A percentile compares a stretch with the other conserved stretches of the same genome.
Evolutionary conservation across 1,140 invertebrate species (phyloP).

Genomic region (Drosophila guanche): DNA sequence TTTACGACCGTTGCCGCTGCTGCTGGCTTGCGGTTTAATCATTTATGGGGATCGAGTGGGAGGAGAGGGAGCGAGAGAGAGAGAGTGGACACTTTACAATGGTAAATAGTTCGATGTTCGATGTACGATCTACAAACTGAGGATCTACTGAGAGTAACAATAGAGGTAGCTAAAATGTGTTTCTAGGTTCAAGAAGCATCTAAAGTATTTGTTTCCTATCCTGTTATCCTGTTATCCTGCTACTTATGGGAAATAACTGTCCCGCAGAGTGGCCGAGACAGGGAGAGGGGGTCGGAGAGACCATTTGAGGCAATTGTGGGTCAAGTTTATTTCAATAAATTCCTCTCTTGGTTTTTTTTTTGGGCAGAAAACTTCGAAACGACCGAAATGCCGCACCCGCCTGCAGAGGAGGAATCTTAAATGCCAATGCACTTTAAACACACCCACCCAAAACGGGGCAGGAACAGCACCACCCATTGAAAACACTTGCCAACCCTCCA

Average conservation of each 20-base stretch:
- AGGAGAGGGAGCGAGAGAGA: background rate
- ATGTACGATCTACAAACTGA: no score
- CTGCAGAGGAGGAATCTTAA: slow-evolving; percentile 38
- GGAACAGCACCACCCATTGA: no score
- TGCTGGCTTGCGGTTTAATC: slow-evolving; percentile 18
- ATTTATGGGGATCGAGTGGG: slow-evolving; percentile 12
- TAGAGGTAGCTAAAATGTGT: no score
- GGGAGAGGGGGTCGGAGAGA: background rate
- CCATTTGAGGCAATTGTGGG: slow-evolving; percentile 36
- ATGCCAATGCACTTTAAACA: slow-evolving; percentile 46
- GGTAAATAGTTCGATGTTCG: no score
- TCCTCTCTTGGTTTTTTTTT: slow-evolving; percentile 19
- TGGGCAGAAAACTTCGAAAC: slow-evolving; percentile 8
- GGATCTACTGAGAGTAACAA: no score
- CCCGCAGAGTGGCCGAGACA: no score
- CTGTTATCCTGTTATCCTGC: no score
- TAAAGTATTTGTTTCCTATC: no score
- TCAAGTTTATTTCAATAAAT: slow-evolving; percentile 61
- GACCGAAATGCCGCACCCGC: background rate
- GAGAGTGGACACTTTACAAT: no score
- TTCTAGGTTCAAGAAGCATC: no score
- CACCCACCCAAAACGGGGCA: slow-evolving; percentile 6
- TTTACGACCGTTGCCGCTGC: slow-evolving; percentile 36
- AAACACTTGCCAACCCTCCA: no score
- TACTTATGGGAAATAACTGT: background rate